Base-by-base conservation (phyloP, 2,797 vertebrate species). In the Pseudochaenichthys georgianus region DNA sequence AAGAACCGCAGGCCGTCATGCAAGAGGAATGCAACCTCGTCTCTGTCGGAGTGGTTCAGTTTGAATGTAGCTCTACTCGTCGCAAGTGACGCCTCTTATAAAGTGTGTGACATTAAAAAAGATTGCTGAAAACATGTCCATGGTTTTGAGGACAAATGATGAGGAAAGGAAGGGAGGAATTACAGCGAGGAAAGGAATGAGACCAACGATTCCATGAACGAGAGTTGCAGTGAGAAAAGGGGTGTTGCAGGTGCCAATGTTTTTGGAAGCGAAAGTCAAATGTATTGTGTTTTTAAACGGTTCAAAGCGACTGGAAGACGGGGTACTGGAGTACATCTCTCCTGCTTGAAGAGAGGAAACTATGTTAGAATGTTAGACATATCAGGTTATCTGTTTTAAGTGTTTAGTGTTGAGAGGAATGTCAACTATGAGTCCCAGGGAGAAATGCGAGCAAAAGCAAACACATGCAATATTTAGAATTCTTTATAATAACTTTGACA, bases 11-110 rank as follows among this genome's bases (percentile, higher is more conserved):
- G 78, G 66, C 69, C 16, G 72, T 92, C 89, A 92, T 86, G 89
- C 83, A 82, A 76, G 84, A 93, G 90, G 90, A 95, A 93, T 95
- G 88, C 85, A 78, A 80, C 91, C 79, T 89, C 76, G 74, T 81
- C 78, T 72, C 73, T 59, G 79, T 87, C 83, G 66, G 70, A 75
- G 57, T 74, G 63, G 66, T 76, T 80, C 63, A 13, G 19, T 75
- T 84, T 78, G 68, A 78, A 47, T 74, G 60, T 28, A 47, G 64
- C 46, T 12, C 31, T 59, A 17, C 78, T 78, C 67, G 64, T 78
- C 67, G 64, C n/a, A 65, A 74, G 53, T 78, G 71, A 47, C 50
- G 23, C 23, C 61, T 59, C 23, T 80, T 12, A 75, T 82, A 1
- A 78, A 77, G 57, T 57, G 59, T 80, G 50, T 1, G 28, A 73